phyloP scores from a whole-genome alignment of 2,797 vertebrate species.

The Acridotheres tristis region DNA sequence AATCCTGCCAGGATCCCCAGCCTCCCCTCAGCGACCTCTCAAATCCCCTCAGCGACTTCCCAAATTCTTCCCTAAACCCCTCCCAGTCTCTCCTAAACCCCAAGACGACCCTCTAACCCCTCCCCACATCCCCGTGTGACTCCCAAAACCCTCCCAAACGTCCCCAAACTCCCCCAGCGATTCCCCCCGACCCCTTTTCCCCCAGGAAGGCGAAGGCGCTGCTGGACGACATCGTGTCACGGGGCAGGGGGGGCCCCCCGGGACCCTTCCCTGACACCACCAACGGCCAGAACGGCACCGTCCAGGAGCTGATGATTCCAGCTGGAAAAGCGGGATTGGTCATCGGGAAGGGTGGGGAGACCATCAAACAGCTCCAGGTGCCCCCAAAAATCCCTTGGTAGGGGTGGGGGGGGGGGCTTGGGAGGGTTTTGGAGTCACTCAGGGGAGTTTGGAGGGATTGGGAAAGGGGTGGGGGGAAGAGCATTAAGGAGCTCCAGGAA shows the following conservation, averaged over 20 bases:
- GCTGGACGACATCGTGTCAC: conserved; percentile 92
- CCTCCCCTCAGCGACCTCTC: not conserved
- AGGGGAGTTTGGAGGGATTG: not conserved
- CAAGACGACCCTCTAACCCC: too few relatives aligned
- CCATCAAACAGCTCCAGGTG: conserved; percentile 95
- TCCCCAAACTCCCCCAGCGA: not conserved
- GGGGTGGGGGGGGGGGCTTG: too few relatives aligned
- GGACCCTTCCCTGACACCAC: conserved; percentile 84
- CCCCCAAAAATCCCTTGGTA: not conserved
- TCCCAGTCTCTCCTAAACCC: too few relatives aligned
- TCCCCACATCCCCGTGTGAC: not conserved
- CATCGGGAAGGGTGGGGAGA: conserved; percentile 95
- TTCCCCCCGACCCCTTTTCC: not conserved
- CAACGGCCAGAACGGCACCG: conserved; percentile 88
- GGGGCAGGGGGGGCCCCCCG: conserved; percentile 86
- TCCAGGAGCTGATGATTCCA: conserved; percentile 91
- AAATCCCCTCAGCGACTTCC: too few relatives aligned
- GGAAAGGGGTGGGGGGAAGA: not conserved
- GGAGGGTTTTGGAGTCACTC: not conserved
- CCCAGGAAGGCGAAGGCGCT: conserved; percentile 89
- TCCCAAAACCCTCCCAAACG: not conserved
- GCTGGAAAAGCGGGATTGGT: conserved; percentile 86
- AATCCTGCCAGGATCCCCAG: too few relatives aligned
- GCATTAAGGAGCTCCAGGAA: not conserved
- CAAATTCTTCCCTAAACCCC: not conserved